Evolutionary conservation across 2,113 vertebrate genomes (phyloP), one percentile per base, ranked within the genome.

Genomic region (Zootoca vivipara): DNA sequence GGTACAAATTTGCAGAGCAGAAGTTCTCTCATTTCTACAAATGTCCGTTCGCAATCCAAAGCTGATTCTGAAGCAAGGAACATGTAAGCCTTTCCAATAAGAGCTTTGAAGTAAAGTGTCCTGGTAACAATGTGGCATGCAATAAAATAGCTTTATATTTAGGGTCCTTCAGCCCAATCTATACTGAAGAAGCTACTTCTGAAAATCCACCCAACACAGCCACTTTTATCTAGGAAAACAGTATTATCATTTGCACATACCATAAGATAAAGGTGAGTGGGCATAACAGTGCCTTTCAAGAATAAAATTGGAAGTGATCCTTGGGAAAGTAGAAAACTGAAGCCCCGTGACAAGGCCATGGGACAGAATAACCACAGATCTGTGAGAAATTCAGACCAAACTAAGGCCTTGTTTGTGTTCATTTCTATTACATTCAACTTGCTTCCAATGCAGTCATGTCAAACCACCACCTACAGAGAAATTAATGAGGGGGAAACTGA

Each of bases 401-500:
- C 38, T 15, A 70, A 52, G 24, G 15, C 30, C 18, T 79, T n/a
- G 70, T 4, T 52, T 7, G 46, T 56, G 67, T 70, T 87, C 22
- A 74, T 33, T 64, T 82, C 33, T 64, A 52, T 40, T 77, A 38
- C 13, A 73, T 72, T 67, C 12, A 10, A 70, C 42, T 42, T 70
- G 67, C 35, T 87, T 82, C 79, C 28, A 65, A 65, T 58, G 64
- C 18, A 24, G 7, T 38, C 30, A n/a, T 82, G 58, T 88, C 86
- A 88, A 88, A 88, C 40, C 72, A 88, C 85, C 77, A 79, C 58
- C 79, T 75, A 82, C 33, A 74, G 70, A 88, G 38, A 88, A 88
- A 88, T 83, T 88, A 88, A 88, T 88, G 80, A 77, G 56, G 46
- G 35, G 72, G 86, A 88, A 82, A 82, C 72, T 75, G 70, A 75